phyloP scores from a whole-genome alignment of 2,113 vertebrate species.

The Gymnogyps californianus region DNA sequence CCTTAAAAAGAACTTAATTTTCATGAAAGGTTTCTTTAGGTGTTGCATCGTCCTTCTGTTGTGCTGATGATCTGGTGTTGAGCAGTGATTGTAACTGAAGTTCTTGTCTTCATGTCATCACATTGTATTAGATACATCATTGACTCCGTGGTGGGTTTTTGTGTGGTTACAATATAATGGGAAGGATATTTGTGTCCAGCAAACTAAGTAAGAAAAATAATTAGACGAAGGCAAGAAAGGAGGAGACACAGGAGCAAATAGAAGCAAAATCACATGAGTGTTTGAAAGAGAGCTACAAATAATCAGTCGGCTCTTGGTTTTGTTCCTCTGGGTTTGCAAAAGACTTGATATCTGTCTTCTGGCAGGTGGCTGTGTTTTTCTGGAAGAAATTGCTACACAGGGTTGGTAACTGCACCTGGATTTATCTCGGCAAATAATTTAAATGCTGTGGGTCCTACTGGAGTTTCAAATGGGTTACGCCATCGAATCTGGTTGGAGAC shows the following conservation, averaged over 20 bases:
- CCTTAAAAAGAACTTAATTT: background rate
- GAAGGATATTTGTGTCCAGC: background rate
- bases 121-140: background rate
- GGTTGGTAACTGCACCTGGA: background rate
- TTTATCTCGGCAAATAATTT: background rate
- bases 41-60: background rate
- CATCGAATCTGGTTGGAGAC: background rate
- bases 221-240: background rate
- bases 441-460: background rate
- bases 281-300: background rate
- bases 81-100: background rate
- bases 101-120: background rate
- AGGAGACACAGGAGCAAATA: background rate
- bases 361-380: background rate
- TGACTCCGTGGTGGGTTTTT: background rate
- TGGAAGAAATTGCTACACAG: background rate
- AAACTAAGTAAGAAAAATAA: background rate
- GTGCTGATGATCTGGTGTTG: background rate
- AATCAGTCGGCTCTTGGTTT: background rate
- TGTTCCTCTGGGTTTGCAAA: background rate
- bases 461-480: accelerated
- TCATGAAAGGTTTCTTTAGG: background rate
- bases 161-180: background rate
- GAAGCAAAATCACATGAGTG: background rate
- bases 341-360: background rate